phyloP scores from a whole-genome alignment of 1,140 invertebrate species.

The Planococcus citri region DNA sequence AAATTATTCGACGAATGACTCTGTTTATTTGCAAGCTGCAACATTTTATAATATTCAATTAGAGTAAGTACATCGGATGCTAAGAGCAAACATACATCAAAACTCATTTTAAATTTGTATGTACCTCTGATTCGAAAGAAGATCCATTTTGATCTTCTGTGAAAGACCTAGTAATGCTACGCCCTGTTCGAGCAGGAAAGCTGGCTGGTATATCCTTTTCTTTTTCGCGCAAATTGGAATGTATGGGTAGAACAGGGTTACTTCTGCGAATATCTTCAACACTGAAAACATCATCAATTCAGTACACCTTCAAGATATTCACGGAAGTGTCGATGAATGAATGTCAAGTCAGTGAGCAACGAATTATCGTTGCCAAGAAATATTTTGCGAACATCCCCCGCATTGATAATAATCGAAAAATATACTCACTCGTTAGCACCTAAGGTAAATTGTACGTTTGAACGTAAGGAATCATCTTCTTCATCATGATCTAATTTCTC shows the following conservation, averaged over 20 bases:
- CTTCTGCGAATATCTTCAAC: not conserved
- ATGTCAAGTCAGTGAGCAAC: too few relatives aligned
- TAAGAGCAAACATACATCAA: too few relatives aligned
- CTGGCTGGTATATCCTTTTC: not conserved
- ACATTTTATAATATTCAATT: not conserved
- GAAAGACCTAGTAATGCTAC: not conserved
- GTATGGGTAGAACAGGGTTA: not conserved
- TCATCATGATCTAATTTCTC: constrained; percentile 33
- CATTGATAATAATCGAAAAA: too few relatives aligned
- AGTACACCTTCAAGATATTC: too few relatives aligned
- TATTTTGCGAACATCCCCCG: not conserved
- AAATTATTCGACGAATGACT: not conserved
- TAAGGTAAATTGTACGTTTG: constrained; percentile 33
- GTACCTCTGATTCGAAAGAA: not conserved
- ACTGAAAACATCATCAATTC: not conserved
- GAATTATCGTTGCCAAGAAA: too few relatives aligned
- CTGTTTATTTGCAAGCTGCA: not conserved
- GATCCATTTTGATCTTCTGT: not conserved
- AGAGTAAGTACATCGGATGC: too few relatives aligned
- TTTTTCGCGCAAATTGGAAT: not conserved
- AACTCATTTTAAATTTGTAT: not conserved
- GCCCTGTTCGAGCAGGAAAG: not conserved
- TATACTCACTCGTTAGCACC: constrained; percentile 31
- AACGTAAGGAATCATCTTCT: constrained; percentile 29
- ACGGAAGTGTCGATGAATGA: too few relatives aligned